Conservation (phyloP, 2,113 vertebrate genomes). For the Macrotus californicus region DNA sequence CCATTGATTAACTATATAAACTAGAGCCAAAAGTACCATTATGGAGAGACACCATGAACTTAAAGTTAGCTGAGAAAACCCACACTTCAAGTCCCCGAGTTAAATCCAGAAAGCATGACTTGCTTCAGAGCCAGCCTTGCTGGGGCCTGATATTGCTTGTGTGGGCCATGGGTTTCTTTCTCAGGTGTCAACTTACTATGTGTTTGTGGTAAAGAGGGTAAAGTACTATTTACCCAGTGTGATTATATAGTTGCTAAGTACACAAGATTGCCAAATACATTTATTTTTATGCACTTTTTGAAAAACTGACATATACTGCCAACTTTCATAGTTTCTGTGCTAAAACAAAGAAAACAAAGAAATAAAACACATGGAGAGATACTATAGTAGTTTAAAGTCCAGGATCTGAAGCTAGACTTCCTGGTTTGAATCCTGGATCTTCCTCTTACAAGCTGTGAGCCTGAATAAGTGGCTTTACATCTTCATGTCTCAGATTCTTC, state of each 20-base stretch:
- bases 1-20: not conserved
- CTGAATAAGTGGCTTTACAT: not conserved
- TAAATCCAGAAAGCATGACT: not conserved
- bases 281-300: not conserved
- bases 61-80: not conserved
- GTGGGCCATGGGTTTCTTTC: not conserved
- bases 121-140: not conserved
- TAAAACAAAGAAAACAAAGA: constrained; percentile 1
- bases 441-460: not conserved
- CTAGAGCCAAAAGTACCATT: not conserved
- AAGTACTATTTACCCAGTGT: not conserved
- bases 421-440: not conserved
- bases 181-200: not conserved
- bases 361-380: not conserved
- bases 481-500: not conserved
- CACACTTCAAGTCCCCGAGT: not conserved
- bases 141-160: not conserved
- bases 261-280: not conserved
- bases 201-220: not conserved
- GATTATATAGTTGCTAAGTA: not conserved
- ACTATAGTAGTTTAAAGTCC: not conserved
- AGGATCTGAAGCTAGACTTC: not conserved
- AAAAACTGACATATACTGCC: not conserved
- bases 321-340: not conserved
- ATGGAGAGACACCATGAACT: not conserved